These are phyloP conservation scores for Balanococcus diminutus DNA, from an alignment of 2,888 invertebrate species.

Conservation along the genomic window DNA sequence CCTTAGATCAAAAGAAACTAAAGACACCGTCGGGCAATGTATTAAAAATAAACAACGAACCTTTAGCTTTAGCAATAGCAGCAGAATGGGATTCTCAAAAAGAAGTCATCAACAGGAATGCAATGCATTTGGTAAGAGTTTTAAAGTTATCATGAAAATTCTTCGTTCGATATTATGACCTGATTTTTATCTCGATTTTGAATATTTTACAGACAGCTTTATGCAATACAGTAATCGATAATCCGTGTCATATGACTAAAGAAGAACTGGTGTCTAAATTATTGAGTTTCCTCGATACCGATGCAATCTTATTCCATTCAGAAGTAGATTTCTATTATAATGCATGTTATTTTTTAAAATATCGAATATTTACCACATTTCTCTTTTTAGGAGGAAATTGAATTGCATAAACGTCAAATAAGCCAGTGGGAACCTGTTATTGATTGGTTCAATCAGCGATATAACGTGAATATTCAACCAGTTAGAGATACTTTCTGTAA, in stretches of 20 bases:
- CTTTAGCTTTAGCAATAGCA: constrained; percentile 89
- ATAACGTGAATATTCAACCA: constrained; percentile 73
- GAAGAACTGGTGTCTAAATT: constrained; percentile 78
- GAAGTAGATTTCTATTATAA: constrained; percentile 58
- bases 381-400: constrained; percentile 72
- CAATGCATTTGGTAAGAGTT: constrained; percentile 83
- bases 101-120: constrained; percentile 74
- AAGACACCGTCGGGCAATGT: constrained; percentile 86
- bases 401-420: constrained; percentile 76
- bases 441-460: constrained; percentile 85
- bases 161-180: neutral
- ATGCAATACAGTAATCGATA: constrained; percentile 89
- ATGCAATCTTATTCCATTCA: constrained; percentile 80
- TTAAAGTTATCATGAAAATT: neutral
- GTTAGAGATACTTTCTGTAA: constrained; percentile 76
- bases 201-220: constrained; percentile 73
- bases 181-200: neutral
- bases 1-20: constrained; percentile 83
- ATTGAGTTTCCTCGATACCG: constrained; percentile 79
- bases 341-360: neutral
- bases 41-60: constrained; percentile 80
- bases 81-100: constrained; percentile 92
- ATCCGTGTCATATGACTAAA: constrained; percentile 81
- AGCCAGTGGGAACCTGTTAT: constrained; percentile 89
- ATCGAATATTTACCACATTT: constrained; percentile 36